Evolutionary conservation across 2,888 invertebrate species (phyloP).

Genomic region (Sialis lutaria): DNA sequence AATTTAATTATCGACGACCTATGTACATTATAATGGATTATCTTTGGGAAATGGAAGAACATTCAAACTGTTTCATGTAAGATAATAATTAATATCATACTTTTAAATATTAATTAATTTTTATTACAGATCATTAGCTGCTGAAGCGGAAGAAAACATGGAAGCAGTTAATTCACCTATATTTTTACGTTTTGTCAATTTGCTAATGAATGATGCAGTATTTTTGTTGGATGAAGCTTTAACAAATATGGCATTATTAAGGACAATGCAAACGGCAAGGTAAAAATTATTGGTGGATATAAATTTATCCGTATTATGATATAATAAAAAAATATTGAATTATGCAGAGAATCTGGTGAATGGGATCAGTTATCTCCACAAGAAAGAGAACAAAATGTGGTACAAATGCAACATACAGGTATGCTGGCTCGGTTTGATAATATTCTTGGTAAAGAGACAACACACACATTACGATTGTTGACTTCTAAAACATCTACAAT

Average conservation of each 20-base stretch:
- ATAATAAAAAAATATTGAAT: background rate
- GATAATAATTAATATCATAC: slow-evolving; percentile 14
- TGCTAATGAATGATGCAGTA: slow-evolving; percentile 94
- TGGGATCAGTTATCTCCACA: slow-evolving; percentile 51
- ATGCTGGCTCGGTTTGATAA: slow-evolving; percentile 84
- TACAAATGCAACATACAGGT: slow-evolving; percentile 55
- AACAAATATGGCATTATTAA: slow-evolving; percentile 73
- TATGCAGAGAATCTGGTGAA: slow-evolving; percentile 45
- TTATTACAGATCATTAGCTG: slow-evolving; percentile 45
- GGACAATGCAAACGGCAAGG: slow-evolving; percentile 62
- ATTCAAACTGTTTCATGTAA: slow-evolving; percentile 59
- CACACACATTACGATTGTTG: slow-evolving; percentile 60
- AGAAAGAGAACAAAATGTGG: slow-evolving; percentile 59
- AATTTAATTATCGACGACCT: slow-evolving; percentile 88
- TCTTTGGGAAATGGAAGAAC: slow-evolving; percentile 69
- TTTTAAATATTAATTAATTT: slow-evolving; percentile 1
- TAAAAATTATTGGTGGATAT: slow-evolving; percentile 18
- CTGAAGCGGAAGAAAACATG: slow-evolving; percentile 70
- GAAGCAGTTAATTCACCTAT: slow-evolving; percentile 80
- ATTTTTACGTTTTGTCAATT: slow-evolving; percentile 87
- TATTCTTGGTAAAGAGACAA: slow-evolving; percentile 78
- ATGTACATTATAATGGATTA: slow-evolving; percentile 91
- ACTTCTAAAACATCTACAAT: slow-evolving; percentile 62
- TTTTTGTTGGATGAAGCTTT: slow-evolving; percentile 86
- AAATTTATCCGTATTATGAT: background rate